These are phyloP conservation scores for Cheilosia grossa DNA, from an alignment of 2,888 invertebrate genomes.

Conservation along the genomic window DNA sequence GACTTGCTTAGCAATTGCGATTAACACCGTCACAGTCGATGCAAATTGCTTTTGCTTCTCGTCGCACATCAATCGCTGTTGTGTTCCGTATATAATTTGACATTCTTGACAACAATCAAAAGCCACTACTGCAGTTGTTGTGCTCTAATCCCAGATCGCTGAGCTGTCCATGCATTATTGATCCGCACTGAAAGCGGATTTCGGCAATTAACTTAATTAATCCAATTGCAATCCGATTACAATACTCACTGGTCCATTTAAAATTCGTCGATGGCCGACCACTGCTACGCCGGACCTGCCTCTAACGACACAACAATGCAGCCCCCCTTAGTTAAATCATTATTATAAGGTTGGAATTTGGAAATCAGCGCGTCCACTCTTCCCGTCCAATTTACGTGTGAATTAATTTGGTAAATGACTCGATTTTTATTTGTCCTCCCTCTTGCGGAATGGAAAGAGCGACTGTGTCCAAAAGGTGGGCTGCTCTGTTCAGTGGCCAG, in stretches of 20 bases:
- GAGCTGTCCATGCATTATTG: conserved; percentile 58
- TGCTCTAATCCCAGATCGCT: conserved; percentile 25
- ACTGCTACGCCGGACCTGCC: neutral
- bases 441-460: neutral
- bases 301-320: conserved; percentile 42
- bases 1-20: conserved; percentile 36
- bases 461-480: conserved; percentile 6
- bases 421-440: conserved; percentile 50
- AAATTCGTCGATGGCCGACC: conserved; percentile 27
- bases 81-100: neutral
- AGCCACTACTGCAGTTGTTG: conserved; percentile 22
- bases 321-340: conserved; percentile 52
- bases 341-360: conserved; percentile 11
- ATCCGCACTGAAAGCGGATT: conserved; percentile 66
- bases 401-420: conserved; percentile 53
- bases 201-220: conserved; percentile 73
- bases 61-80: neutral
- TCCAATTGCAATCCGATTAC: conserved; percentile 54
- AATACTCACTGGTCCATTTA: conserved; percentile 34
- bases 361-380: neutral
- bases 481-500: conserved; percentile 58
- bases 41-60: neutral
- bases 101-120: conserved; percentile 7
- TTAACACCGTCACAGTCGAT: neutral
- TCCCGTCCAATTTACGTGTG: conserved; percentile 20